Evolutionary conservation across 2,113 vertebrate species (phyloP).

Genomic region (Rhagologus leucostigma): DNA sequence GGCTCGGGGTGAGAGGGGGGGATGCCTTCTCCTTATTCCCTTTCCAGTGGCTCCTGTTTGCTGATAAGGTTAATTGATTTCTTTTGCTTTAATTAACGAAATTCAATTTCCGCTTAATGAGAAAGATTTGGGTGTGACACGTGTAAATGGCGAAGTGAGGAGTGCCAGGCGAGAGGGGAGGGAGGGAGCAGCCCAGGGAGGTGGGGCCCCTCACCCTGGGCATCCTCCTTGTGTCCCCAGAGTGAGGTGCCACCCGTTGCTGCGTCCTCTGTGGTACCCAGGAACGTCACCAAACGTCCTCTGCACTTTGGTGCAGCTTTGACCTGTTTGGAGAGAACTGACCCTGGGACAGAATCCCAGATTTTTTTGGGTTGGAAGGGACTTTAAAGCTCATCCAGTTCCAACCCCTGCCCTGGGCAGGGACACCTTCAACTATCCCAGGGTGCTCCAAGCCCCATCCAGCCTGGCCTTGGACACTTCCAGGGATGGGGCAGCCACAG

Average conservation of each 20-base stretch:
- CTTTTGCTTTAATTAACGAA: constrained; percentile 78
- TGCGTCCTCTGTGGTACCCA: not conserved
- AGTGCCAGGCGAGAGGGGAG: not conserved
- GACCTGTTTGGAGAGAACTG: not conserved
- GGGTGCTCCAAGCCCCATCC: fast-evolving
- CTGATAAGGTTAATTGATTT: constrained; percentile 79
- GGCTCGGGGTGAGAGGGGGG: not conserved
- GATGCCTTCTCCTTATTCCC: constrained; percentile 22
- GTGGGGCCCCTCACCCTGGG: not conserved
- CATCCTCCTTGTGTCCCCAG: not conserved
- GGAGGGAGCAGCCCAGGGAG: not conserved
- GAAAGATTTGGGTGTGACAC: constrained; percentile 58
- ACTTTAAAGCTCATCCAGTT: not conserved
- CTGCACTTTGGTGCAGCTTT: not conserved
- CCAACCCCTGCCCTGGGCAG: not conserved
- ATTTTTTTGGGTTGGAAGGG: not conserved
- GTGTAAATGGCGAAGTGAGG: constrained; percentile 53
- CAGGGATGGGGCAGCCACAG: not conserved
- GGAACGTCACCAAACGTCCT: fast-evolving
- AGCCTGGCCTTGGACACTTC: not conserved
- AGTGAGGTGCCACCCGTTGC: fast-evolving
- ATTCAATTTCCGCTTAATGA: constrained; percentile 74
- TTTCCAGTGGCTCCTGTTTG: constrained; percentile 65
- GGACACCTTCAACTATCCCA: not conserved
- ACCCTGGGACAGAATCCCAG: not conserved